Evolutionary conservation across 2,888 invertebrate genomes (phyloP), one percentile per base, ranked within the genome.

Genomic region (Stegophylla sp.): DNA sequence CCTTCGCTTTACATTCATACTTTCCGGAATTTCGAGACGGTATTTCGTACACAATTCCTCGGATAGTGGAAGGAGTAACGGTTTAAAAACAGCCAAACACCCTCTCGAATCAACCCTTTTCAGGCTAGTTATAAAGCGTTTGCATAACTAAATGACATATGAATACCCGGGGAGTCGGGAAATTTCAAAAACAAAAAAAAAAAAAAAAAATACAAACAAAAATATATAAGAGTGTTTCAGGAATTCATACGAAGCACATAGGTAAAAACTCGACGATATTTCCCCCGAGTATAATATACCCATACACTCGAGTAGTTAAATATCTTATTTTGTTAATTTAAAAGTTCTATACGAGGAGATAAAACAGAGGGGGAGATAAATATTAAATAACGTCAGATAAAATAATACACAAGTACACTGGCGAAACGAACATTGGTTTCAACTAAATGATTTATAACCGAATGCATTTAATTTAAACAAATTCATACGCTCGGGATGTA

Each of bases 201-300:
- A n/a, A n/a, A n/a, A n/a, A n/a, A n/a, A n/a, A n/a, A n/a, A n/a
- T n/a, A n/a, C n/a, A n/a, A 43, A 45, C 12, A 45, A 9, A 45
- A 12, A 56, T 10, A 9, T 20, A 56, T 56, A 56, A 20, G 12
- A 23, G 23, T 23, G 20, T 10, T 56, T 56, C 20, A 20, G 10
- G 10, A 20, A 20, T 56, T 23, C 7, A 20, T 12, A 20, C 34
- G 34, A 56, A 56, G 7, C 43, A 9, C 15, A 20, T 66, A 51
- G 7, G 51, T 69, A 69, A 20, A 53, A 53, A 51, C 69, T 69
- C 69, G 20, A 69, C 28, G 12, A 72, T 26, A 72, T 72, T 72
- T 72, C 72, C 59, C 72, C 17, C 0, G 59, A 12, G 72, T 9
- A 59, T 59, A 13, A 45, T 72, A 59, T 48, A 10, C 28, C 26